Evolutionary conservation across 2,113 vertebrate species (phyloP).

Genomic region (Indicator maculatus): DNA sequence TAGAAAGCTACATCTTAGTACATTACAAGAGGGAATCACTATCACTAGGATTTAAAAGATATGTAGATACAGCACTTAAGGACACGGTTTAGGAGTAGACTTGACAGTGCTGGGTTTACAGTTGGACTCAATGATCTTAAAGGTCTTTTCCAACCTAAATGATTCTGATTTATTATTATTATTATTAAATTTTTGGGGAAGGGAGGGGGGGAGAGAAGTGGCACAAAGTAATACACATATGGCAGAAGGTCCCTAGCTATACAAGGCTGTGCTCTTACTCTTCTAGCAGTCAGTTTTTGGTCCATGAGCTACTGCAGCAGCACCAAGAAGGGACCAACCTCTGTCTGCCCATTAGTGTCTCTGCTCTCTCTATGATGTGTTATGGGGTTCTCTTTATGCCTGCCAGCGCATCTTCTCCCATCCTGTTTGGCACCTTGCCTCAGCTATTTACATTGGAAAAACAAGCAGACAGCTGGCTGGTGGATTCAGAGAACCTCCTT

Average conservation of each 20-base stretch:
- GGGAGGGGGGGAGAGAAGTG: no score
- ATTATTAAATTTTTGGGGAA: no score
- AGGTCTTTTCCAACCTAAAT: no score
- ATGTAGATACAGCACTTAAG: no score
- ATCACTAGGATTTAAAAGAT: no score
- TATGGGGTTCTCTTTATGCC: neutral
- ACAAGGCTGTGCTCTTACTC: accelerated
- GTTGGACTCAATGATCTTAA: no score
- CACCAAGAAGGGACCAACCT: neutral
- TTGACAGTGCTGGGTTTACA: no score
- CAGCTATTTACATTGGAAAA: neutral
- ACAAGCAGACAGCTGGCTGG: slow-evolving; percentile 51
- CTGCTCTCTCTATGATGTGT: neutral
- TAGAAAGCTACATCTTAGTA: neutral
- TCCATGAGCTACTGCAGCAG: neutral
- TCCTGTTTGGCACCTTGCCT: neutral
- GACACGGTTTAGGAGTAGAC: no score
- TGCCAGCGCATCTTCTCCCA: neutral
- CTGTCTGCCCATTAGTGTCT: neutral
- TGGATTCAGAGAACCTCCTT: slow-evolving; percentile 34
- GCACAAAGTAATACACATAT: neutral
- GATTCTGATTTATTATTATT: neutral
- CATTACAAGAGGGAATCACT: neutral
- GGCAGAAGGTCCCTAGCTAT: neutral
- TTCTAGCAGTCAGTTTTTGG: neutral